A percentile compares a stretch with the other conserved stretches of the same genome.
Evolutionary conservation across 2,113 vertebrate genomes (phyloP).

Genomic region (Apteryx owenii): DNA sequence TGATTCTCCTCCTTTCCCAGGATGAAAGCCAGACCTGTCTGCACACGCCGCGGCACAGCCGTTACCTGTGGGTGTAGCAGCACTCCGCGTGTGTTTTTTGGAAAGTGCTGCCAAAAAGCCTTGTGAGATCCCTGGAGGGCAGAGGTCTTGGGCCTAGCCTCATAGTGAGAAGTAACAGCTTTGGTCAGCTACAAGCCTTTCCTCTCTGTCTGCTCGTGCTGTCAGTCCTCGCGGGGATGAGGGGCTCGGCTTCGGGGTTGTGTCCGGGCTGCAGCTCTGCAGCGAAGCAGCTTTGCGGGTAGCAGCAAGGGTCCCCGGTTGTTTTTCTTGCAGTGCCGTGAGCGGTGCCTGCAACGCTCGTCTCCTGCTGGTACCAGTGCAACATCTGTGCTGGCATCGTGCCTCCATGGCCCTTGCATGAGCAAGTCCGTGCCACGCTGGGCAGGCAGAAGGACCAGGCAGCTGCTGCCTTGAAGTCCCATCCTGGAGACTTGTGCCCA

Average conservation of each 20-base stretch:
- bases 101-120: not conserved
- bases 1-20: not conserved
- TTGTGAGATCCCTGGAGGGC: not conserved
- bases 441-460: too few species aligned
- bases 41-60: not conserved
- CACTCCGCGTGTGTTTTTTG: rapidly evolving
- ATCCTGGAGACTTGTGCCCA: too few species aligned
- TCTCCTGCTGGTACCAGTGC: not conserved
- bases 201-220: rapidly evolving
- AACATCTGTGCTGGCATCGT: too few species aligned
- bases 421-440: too few species aligned
- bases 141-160: rapidly evolving
- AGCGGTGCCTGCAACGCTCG: not conserved
- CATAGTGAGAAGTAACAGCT: not conserved
- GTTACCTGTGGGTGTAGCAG: not conserved
- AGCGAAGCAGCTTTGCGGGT: not conserved
- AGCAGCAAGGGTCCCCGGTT: not conserved
- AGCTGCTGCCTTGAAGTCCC: too few species aligned
- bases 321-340: too few species aligned
- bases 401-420: too few species aligned
- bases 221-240: not conserved
- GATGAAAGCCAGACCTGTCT: not conserved
- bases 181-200: not conserved
- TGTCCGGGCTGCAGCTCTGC: not conserved
- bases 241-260: not conserved